Evolutionary conservation across 2,113 vertebrate species (phyloP), one percentile per base, ranked within the genome.

Genomic region (Epinephelus cyanopodus): DNA sequence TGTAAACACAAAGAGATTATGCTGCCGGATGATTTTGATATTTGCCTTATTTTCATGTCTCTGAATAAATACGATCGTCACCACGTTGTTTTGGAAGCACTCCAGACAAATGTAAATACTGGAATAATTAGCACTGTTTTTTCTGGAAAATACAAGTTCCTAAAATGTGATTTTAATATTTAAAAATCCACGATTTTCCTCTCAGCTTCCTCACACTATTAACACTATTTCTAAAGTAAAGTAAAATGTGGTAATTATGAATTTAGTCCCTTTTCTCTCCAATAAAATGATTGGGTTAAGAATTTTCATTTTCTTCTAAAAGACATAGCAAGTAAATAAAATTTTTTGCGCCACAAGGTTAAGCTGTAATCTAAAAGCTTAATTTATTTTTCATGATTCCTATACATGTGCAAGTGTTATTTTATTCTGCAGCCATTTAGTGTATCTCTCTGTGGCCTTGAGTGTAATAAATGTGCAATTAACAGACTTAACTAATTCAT

Each of bases 401-500:
- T 77, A 77, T 89, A 85, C 29, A 50, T 61, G 63, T 65, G 63
- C 58, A 54, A 86, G 67, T 74, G n/a, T 87, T 70, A 29, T 87
- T 86, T 90, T 84, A 77, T 89, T 85, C 72, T 27, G 0, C 13
- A 74, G 61, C 87, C 65, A 61, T 92, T 93, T 92, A 94, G 87
- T 91, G 89, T 37, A 79, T 91, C 81, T 91, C 87, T 88, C 83
- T 60, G 48, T 90, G 89, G 90, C 91, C 89, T 86, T 86, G 90
- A 89, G 92, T 90, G 89, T 87, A 90, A 92, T 94, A 93, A 93
- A 94, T 86, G 91, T 92, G 89, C 92, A 94, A 94, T 93, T 93
- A 94, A 93, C 91, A 90, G 82, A 92, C 90, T 89, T 94, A 92
- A 94, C 92, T 94, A 95, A 95, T 94, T 93, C 92, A 95, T 94